These are phyloP conservation scores for Anolis apletophallus DNA, from an alignment of 2,797 vertebrate species.

Conservation along the genomic window DNA sequence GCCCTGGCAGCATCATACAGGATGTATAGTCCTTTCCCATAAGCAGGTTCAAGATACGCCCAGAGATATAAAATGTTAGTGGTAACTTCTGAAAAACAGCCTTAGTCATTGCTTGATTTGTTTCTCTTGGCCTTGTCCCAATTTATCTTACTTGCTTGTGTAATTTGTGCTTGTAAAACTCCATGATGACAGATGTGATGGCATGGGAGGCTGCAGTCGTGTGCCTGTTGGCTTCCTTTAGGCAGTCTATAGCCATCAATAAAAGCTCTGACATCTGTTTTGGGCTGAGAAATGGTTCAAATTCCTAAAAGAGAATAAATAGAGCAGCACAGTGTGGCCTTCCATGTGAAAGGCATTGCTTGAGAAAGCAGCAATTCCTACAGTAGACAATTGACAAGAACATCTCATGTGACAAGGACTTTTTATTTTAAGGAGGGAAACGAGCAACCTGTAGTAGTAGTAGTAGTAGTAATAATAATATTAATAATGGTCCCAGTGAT, in stretches of 20 bases:
- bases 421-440: not conserved
- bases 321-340: not conserved
- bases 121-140: not conserved
- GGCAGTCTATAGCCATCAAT: constrained; percentile 60
- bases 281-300: constrained; percentile 66
- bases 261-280: constrained; percentile 68
- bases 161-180: constrained; percentile 60
- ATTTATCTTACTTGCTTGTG: constrained; percentile 60
- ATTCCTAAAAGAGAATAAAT: constrained; percentile 54
- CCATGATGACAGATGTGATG: constrained; percentile 60
- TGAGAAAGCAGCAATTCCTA: not conserved
- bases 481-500: too few relatives aligned
- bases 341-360: not conserved
- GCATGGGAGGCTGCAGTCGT: constrained; percentile 57
- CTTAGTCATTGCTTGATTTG: too few relatives aligned
- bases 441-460: not conserved
- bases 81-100: not conserved
- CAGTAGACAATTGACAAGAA: not conserved
- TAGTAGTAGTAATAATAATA: too few relatives aligned
- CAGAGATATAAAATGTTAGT: not conserved
- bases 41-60: not conserved
- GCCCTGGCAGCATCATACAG: not conserved
- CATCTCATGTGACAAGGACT: not conserved
- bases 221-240: constrained; percentile 45
- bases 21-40: not conserved